Base-by-base conservation (phyloP, 2,888 invertebrate genomes). In the Icerya purchasi region DNA sequence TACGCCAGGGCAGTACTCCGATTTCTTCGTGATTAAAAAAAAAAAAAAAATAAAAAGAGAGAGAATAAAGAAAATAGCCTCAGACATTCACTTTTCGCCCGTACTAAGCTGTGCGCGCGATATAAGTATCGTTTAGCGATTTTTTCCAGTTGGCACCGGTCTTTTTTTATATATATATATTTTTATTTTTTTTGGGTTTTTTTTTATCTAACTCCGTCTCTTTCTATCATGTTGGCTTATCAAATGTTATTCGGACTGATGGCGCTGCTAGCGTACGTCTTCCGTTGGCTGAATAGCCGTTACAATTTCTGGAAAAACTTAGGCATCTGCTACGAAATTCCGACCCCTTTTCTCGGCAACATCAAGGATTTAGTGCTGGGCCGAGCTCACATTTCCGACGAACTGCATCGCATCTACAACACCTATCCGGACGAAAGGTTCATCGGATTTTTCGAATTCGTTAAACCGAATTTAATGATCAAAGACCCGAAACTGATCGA, bases 401-500 rank as follows among this genome's bases (percentile, higher is more conserved):
- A 56, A 2, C 56, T 56, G 23, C n/a, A 56, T 49, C 54, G 56
- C 18, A 49, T 60, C 14, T 61, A 61, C 19, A 58, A 61, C 36
- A 49, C 57, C 22, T 59, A 60, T 19, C 22, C 62, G 36, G 62
- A 64, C 18, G 64, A 66, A 23, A 68, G 68, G 0, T 73, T 68
- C 62, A 67, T 75, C 23, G 76, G 76, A 2, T 71, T 76, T 53
- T 75, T 72, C 64, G 69, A 73, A 20, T 72, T 75, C 53, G 71
- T 72, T 61, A 71, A 71, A 62, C 77, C 76, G 0, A 70, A 70
- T 58, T 62, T 77, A 1, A 63, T 76, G 1, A 62, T 76, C 0
- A 68, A 72, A 49, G 72, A 72, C 64, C 73, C 74, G 0, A 70
- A 74, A 53, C 56, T 76, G 1, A 70, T 76, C n/a, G 75, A 74